Percentiles rank a stretch among this genome's conserved stretches.
These are phyloP conservation scores for Brachyhypopomus gauderio DNA, from an alignment of 2,113 vertebrate genomes.

Conservation along the genomic window DNA sequence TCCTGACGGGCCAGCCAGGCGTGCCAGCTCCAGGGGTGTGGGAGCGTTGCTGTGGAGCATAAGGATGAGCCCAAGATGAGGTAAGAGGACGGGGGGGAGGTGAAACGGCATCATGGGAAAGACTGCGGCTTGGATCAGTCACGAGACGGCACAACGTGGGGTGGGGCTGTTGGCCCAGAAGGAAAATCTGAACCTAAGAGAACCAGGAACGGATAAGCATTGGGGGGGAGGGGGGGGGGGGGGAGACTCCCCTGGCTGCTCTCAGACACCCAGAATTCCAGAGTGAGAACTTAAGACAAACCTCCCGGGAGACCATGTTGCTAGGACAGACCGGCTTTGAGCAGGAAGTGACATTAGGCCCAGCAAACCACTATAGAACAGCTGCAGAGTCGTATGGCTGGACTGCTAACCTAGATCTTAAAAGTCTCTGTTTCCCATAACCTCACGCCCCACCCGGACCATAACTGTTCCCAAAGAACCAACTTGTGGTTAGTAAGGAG, in stretches of 20 bases:
- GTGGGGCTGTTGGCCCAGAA: constrained; percentile 58
- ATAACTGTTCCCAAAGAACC: not conserved
- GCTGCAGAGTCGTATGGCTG: constrained; percentile 33
- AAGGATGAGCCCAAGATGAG: constrained; percentile 50
- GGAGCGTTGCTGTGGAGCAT: constrained; percentile 28
- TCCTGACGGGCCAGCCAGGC: constrained; percentile 52
- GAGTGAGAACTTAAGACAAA: constrained; percentile 75
- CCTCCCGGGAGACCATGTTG: constrained; percentile 68
- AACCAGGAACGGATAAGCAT: constrained; percentile 66
- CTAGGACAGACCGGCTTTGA: constrained; percentile 64
- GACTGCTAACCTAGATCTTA: not conserved
- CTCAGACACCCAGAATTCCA: constrained; percentile 77
- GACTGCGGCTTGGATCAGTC: constrained; percentile 53
- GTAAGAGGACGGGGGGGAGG: constrained; percentile 43
- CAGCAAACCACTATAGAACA: constrained; percentile 58
- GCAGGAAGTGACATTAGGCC: constrained; percentile 72
- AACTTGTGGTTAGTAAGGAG: constrained; percentile 16
- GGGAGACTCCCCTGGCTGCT: constrained; percentile 70
- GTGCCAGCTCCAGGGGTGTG: constrained; percentile 45
- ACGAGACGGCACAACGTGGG: constrained; percentile 53
- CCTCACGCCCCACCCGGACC: constrained; percentile 19
- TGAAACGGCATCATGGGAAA: constrained; percentile 58
- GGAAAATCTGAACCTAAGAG: constrained; percentile 58
- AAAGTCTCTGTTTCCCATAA: not conserved
- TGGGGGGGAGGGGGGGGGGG: constrained; percentile 58